A percentile compares a stretch with the other conserved stretches of the same genome.
These are phyloP conservation scores for Enteromius anoplus DNA, from an alignment of 2,797 vertebrate species.

Conservation along the genomic window DNA sequence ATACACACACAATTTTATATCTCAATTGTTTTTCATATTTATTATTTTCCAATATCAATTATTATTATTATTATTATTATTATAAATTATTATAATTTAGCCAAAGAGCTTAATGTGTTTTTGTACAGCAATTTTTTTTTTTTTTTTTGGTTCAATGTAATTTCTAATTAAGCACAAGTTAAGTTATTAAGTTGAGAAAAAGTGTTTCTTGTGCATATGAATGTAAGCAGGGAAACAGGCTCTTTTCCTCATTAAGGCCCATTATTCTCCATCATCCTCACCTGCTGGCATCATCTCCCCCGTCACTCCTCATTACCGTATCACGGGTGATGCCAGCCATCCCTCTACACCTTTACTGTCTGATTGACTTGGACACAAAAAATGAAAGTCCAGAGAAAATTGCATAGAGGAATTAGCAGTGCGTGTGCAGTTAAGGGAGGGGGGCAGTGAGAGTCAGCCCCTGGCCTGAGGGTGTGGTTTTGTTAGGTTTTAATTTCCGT, in stretches of 20 bases:
- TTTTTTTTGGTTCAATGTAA: slow-evolving; percentile 10
- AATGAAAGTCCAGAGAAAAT: slow-evolving; percentile 74
- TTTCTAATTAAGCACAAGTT: slow-evolving; percentile 19
- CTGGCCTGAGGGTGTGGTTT: slow-evolving; percentile 56
- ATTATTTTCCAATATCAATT: neutral
- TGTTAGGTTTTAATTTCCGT: slow-evolving; percentile 80
- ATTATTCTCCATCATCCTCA: slow-evolving; percentile 57
- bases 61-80: too few species aligned
- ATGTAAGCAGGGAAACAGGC: slow-evolving; percentile 58
- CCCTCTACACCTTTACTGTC: slow-evolving; percentile 44
- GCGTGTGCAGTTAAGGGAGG: slow-evolving; percentile 25
- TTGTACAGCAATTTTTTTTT: neutral
- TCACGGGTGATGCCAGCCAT: slow-evolving; percentile 41
- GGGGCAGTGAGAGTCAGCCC: slow-evolving; percentile 29
- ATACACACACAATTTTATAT: neutral
- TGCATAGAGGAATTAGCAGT: slow-evolving; percentile 53
- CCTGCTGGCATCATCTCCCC: slow-evolving; percentile 52
- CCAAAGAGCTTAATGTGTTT: neutral
- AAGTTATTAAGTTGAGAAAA: slow-evolving; percentile 26
- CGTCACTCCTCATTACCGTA: slow-evolving; percentile 54
- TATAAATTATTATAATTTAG: too few species aligned
- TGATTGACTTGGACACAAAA: slow-evolving; percentile 83
- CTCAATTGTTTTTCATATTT: neutral
- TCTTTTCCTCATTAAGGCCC: slow-evolving; percentile 72
- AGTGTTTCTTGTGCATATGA: slow-evolving; percentile 24